Base-by-base conservation (phyloP, 2,888 invertebrate species). In the Pilophorus perplexus region DNA sequence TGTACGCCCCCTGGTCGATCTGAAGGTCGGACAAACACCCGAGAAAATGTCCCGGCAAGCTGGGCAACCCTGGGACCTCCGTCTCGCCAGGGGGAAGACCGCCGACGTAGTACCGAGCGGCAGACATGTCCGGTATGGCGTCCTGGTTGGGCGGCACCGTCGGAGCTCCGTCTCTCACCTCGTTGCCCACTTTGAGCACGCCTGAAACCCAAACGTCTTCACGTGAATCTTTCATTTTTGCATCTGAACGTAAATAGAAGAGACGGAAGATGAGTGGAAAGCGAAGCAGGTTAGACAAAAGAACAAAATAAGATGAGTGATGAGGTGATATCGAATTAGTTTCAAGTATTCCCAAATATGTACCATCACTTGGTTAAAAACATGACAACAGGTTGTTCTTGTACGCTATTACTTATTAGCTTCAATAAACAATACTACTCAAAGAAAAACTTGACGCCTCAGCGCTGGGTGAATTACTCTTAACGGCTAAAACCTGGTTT, bases 11-110 rank as follows among this genome's bases (percentile, higher is more conserved):
- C 55, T 85, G 78, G 73, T 86, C 85, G 6, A 90, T 84, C 40
- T 85, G 82, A 2, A 93, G 81, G 67, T 87, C 87, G 54, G 86
- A 86, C 80, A 93, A 83, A 74, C 92, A 93, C n/a, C 93, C 93
- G 59, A 90, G 81, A 77, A 90, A 87, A 0, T 87, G 79, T 67
- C 75, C 76, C 1, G 78, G 73, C 20, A 27, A 16, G 1, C 76
- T 64, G 3, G 74, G 72, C 28, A 72, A 77, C n/a, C n/a, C n/a
- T n/a, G n/a, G n/a, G 0, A 79, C 77, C 33, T 79, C 76, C n/a
- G 80, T 78, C 69, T 85, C 83, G 68, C 86, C 88, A 1, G 93
- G 90, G 3, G 93, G 89, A 2, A 89, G 81, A 0, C 96, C 96
- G 1, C 93, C 96, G 73, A 93, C 82, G 79, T 89, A 91, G 77